phyloP scores from a whole-genome alignment of 2,797 vertebrate genomes.

The Liparis tanakae region DNA sequence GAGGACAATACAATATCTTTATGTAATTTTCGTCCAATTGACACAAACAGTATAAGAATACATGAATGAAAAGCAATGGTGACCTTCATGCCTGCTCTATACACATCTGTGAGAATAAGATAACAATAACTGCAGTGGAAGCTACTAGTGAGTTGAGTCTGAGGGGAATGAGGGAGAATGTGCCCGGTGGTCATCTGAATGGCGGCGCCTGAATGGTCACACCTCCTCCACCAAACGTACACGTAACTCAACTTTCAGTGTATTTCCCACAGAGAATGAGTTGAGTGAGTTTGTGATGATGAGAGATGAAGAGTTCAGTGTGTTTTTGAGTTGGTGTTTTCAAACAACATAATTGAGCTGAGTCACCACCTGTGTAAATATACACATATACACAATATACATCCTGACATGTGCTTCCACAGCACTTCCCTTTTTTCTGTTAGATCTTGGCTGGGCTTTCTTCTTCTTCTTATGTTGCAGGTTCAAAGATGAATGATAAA shows the following conservation, averaged over 20 bases:
- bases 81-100: background rate
- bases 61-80: background rate
- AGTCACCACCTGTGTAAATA: constrained; percentile 6
- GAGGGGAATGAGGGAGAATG: constrained; percentile 80
- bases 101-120: constrained; percentile 57
- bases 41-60: background rate
- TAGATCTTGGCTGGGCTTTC: too few relatives aligned
- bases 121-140: constrained; percentile 68
- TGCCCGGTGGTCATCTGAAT: constrained; percentile 81
- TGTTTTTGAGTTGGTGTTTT: background rate
- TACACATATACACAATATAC: background rate
- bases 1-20: background rate
- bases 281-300: constrained; percentile 9
- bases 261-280: constrained; percentile 38
- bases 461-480: background rate
- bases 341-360: background rate
- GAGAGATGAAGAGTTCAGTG: constrained; percentile 2
- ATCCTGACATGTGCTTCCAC: background rate
- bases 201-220: constrained; percentile 61
- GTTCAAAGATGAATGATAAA: background rate
- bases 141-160: constrained; percentile 65
- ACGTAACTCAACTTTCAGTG: constrained; percentile 42
- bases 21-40: background rate
- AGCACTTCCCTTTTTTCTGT: background rate
- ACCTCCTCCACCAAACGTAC: constrained; percentile 77